These are phyloP conservation scores for Cistogaster globosa DNA, from an alignment of 2,888 invertebrate species.

Conservation along the genomic window DNA sequence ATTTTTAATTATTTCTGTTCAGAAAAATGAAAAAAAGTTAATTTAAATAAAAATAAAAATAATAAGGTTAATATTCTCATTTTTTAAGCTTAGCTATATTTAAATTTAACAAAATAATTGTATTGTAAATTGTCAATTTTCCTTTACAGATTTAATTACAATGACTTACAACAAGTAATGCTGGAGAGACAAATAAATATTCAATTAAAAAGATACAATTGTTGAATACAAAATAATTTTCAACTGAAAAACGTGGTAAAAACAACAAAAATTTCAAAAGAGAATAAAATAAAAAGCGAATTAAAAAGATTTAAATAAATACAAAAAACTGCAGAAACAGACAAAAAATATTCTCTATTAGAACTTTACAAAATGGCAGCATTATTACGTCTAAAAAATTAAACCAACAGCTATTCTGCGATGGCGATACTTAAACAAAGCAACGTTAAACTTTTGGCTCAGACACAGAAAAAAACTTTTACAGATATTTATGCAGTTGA, in stretches of 20 bases:
- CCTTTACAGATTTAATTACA: constrained; percentile 23
- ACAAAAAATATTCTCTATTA: too few relatives aligned
- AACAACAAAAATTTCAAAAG: background rate
- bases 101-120: background rate
- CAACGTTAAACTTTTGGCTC: background rate
- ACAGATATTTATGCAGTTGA: constrained; percentile 10
- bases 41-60: too few relatives aligned
- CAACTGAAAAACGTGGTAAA: background rate
- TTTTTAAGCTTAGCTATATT: background rate
- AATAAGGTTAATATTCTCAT: too few relatives aligned
- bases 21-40: too few relatives aligned
- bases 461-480: constrained; percentile 13
- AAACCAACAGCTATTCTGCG: background rate
- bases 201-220: constrained; percentile 2
- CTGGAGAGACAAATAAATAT: background rate
- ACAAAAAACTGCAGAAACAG: background rate
- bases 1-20: too few relatives aligned
- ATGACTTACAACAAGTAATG: background rate
- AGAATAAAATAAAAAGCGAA: too few relatives aligned
- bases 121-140: background rate
- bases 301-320: background rate
- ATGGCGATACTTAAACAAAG: constrained; percentile 16
- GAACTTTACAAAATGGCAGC: background rate
- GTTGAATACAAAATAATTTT: background rate
- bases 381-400: background rate